Percentiles rank a stretch among this genome's conserved stretches.
phyloP scores from a whole-genome alignment of 1,140 invertebrate genomes.

The Cylas formicarius region DNA sequence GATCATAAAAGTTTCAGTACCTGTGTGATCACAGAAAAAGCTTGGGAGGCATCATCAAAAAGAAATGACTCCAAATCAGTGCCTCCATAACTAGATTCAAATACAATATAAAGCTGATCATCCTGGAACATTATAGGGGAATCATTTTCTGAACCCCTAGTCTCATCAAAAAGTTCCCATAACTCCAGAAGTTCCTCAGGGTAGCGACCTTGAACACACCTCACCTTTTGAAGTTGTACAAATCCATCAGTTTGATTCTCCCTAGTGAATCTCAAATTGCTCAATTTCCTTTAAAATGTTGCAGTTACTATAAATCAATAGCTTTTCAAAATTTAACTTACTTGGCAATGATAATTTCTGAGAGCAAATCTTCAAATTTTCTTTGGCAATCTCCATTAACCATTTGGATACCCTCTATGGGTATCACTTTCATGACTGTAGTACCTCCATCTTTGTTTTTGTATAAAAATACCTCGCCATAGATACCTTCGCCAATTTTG shows the following conservation, averaged over 20 bases:
- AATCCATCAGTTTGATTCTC: slow-evolving; percentile 60
- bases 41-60: slow-evolving; percentile 63
- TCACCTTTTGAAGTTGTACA: slow-evolving; percentile 58
- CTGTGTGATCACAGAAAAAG: slow-evolving; percentile 62
- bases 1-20: slow-evolving; percentile 44
- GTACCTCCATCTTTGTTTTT: slow-evolving; percentile 43
- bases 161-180: slow-evolving; percentile 71
- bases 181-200: slow-evolving; percentile 62
- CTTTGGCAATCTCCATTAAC: slow-evolving; percentile 85
- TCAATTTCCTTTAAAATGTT: slow-evolving; percentile 64
- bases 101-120: slow-evolving; percentile 70
- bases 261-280: slow-evolving; percentile 52
- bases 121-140: slow-evolving; percentile 61
- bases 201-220: slow-evolving; percentile 66
- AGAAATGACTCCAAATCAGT: slow-evolving; percentile 69
- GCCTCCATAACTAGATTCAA: slow-evolving; percentile 79
- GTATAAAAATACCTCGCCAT: slow-evolving; percentile 81
- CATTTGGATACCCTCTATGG: slow-evolving; percentile 61
- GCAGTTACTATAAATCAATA: not conserved
- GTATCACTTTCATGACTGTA: slow-evolving; percentile 77
- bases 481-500: slow-evolving; percentile 90
- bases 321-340: slow-evolving; percentile 48
- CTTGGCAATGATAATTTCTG: slow-evolving; percentile 83
- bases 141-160: slow-evolving; percentile 73
- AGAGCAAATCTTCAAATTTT: slow-evolving; percentile 75